Conservation (phyloP, 2,113 vertebrate genomes). For the Erinaceus europaeus region DNA sequence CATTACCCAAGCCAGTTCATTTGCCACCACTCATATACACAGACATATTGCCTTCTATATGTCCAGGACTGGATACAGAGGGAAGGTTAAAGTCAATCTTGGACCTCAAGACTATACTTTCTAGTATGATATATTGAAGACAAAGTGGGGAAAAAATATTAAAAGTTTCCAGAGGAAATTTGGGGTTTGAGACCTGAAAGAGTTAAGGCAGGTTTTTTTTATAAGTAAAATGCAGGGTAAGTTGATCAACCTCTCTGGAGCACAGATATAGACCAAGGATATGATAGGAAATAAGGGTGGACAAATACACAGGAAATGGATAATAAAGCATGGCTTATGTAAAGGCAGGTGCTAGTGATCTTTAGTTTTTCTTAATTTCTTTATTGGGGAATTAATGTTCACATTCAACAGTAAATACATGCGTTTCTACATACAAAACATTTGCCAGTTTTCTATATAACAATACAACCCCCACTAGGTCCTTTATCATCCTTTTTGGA, state of each 20-base stretch:
- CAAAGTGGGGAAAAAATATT: neutral
- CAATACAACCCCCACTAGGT: no score
- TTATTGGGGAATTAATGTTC: no score
- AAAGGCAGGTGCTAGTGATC: neutral
- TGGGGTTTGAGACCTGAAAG: neutral
- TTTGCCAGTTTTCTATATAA: no score
- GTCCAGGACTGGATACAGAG: neutral
- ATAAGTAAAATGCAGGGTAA: neutral
- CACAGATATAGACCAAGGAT: neutral
- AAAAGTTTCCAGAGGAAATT: neutral
- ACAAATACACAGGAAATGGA: neutral
- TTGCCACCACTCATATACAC: neutral
- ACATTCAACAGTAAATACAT: no score
- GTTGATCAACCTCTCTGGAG: neutral
- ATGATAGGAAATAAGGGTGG: neutral
- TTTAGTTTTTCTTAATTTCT: no score
- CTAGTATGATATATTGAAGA: neutral
- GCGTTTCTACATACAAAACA: no score
- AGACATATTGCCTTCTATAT: neutral
- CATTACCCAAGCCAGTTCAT: neutral
- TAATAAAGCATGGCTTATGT: neutral
- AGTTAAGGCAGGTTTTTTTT: neutral
- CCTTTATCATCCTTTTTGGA: no score
- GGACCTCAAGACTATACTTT: neutral
- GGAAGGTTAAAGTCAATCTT: neutral